Percentiles rank a stretch among this genome's conserved stretches.
These are phyloP conservation scores for Oscheius sp. DNA, from an alignment of 2,888 invertebrate genomes.

Conservation along the genomic window DNA sequence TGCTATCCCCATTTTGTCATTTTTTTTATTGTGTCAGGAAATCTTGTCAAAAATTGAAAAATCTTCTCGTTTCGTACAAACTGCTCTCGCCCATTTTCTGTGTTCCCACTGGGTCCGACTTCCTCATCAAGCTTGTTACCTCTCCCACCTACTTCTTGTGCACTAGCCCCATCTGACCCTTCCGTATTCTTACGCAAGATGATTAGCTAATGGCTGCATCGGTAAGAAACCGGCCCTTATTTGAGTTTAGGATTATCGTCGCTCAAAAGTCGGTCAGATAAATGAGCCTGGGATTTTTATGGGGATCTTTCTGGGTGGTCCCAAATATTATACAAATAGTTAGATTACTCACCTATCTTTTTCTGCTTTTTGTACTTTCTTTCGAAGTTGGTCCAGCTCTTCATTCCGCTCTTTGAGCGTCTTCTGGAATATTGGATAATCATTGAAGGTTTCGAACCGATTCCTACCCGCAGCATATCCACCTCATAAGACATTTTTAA, in stretches of 20 bases:
- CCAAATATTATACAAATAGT: neutral
- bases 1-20: neutral
- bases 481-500: slow-evolving; percentile 30
- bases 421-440: slow-evolving; percentile 54
- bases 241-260: slow-evolving; percentile 25
- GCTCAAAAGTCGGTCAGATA: slow-evolving; percentile 32
- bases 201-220: slow-evolving; percentile 35
- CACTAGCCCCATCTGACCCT: slow-evolving; percentile 13
- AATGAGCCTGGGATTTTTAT: slow-evolving; percentile 9
- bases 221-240: slow-evolving; percentile 22
- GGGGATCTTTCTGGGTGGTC: neutral
- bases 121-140: too few relatives aligned
- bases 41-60: neutral
- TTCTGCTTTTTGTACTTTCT: slow-evolving; percentile 48
- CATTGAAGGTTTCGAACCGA: neutral
- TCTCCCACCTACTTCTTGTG: neutral
- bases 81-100: too few relatives aligned
- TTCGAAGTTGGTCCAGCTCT: slow-evolving; percentile 61
- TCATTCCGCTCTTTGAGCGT: slow-evolving; percentile 60
- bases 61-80: neutral
- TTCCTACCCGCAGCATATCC: slow-evolving; percentile 24
- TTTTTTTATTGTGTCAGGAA: neutral
- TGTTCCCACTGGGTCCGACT: too few relatives aligned
- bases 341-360: slow-evolving; percentile 49
- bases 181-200: slow-evolving; percentile 22